Conservation (phyloP, 2,888 invertebrate species). For the Auanema freiburgensis region DNA sequence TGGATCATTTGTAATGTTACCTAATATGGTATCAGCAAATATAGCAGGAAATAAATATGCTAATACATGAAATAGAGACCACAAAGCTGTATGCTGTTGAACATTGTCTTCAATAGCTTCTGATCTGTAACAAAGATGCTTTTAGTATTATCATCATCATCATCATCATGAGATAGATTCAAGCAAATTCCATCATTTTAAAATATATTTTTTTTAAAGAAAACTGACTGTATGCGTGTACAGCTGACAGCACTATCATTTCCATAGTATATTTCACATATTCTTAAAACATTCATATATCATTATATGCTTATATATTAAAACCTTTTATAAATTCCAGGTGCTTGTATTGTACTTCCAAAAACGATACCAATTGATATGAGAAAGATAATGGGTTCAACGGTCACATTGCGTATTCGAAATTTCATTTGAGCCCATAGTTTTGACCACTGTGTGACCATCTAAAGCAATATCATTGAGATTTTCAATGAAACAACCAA, state of each 20-base stretch:
- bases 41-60: constrained; percentile 28
- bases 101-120: constrained; percentile 32
- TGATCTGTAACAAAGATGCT: too few species aligned
- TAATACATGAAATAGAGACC: constrained; percentile 37
- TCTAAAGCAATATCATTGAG: neutral
- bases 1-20: neutral
- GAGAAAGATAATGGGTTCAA: constrained; percentile 42
- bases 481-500: too few species aligned
- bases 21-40: constrained; percentile 26
- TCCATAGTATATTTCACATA: constrained; percentile 41
- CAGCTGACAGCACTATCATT: constrained; percentile 28
- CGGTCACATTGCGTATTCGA: constrained; percentile 17
- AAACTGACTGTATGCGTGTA: constrained; percentile 21
- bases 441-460: constrained; percentile 1
- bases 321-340: constrained; percentile 29
- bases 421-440: constrained; percentile 2
- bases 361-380: constrained; percentile 49
- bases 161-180: too few species aligned
- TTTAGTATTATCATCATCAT: too few species aligned
- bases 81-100: constrained; percentile 37
- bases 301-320: neutral
- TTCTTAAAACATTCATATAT: constrained; percentile 17
- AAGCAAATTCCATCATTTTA: too few species aligned
- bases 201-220: neutral
- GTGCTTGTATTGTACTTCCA: constrained; percentile 45